phyloP scores from a whole-genome alignment of 1,140 invertebrate species.

The Sarcophaga bullata region DNA sequence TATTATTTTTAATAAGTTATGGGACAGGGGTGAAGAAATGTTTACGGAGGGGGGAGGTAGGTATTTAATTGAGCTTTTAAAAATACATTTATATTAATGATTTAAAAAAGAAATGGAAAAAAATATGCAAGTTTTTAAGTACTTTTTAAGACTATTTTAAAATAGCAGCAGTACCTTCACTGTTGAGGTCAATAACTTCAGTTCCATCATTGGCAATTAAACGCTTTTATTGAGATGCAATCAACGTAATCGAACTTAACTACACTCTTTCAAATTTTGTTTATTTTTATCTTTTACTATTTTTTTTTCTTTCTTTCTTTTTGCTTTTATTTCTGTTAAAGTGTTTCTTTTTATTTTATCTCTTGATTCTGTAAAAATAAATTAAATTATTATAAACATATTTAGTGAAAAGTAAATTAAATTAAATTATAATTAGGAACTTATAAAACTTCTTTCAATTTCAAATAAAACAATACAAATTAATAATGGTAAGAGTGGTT shows the following conservation, averaged over 20 bases:
- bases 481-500: background rate
- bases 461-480: background rate
- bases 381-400: constrained; percentile 38
- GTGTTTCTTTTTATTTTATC: constrained; percentile 3
- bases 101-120: background rate
- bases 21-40: background rate
- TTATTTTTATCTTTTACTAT: background rate
- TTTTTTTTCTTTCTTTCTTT: background rate
- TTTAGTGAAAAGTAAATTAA: constrained; percentile 19
- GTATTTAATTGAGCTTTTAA: background rate
- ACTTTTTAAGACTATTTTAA: background rate
- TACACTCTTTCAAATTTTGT: background rate
- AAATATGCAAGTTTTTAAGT: constrained; percentile 1
- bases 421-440: background rate
- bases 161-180: constrained; percentile 19
- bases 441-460: background rate
- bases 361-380: constrained; percentile 35
- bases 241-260: background rate
- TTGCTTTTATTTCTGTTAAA: background rate
- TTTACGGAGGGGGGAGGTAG: background rate
- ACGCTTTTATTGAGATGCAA: constrained; percentile 22
- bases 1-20: background rate
- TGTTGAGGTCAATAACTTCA: constrained; percentile 33
- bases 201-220: constrained; percentile 24
- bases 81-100: background rate